phyloP scores from a whole-genome alignment of 2,888 invertebrate genomes.

The Microctonus brassicae region DNA sequence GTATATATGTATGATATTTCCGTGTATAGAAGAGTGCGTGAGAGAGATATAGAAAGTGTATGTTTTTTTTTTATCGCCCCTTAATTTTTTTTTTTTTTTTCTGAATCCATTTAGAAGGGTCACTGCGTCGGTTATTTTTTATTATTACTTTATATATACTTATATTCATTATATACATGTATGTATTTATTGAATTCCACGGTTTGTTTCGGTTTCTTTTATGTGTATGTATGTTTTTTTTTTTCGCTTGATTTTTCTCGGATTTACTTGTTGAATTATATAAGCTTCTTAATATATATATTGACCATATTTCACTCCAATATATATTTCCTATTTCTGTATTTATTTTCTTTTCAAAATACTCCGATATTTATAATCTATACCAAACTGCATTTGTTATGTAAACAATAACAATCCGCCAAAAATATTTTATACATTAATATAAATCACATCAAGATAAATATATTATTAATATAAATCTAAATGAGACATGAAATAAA shows the following conservation, averaged over 20 bases:
- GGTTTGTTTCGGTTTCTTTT: neutral
- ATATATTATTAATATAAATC: too few relatives aligned
- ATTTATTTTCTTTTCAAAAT: neutral
- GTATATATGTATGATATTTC: neutral
- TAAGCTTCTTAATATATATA: neutral
- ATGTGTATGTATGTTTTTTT: neutral
- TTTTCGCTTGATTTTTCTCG: neutral
- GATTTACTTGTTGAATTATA: neutral
- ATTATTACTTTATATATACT: too few relatives aligned
- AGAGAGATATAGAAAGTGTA: neutral
- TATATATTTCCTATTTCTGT: too few relatives aligned
- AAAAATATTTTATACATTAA: too few relatives aligned
- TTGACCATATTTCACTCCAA: neutral
- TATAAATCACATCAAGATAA: too few relatives aligned
- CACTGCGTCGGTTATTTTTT: neutral
- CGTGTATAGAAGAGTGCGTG: neutral
- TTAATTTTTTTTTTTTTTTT: conserved; percentile 1
- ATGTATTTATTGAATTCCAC: conserved; percentile 1
- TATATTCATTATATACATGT: too few relatives aligned
- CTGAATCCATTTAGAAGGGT: neutral
- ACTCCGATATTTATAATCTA: too few relatives aligned
- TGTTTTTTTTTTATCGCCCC: neutral
- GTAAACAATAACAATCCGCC: too few relatives aligned
- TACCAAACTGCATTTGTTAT: too few relatives aligned
- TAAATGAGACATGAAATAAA: too few relatives aligned